Base-by-base conservation (phyloP, 2,113 vertebrate genomes). In the Xenopus borealis region DNA sequence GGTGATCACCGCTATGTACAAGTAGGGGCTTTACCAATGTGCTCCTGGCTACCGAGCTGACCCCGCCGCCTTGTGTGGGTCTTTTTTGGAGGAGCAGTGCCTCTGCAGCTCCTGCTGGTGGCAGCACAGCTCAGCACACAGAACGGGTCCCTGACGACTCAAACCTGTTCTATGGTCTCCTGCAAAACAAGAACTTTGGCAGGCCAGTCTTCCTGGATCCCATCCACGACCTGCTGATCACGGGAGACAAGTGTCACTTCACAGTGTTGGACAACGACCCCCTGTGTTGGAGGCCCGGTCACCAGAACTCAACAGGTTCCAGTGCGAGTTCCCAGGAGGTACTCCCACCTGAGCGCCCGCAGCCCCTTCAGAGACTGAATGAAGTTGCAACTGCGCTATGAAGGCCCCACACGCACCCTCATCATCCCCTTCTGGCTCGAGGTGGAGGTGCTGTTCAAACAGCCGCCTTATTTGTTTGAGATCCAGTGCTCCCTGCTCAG, bases 401-500 rank as follows among this genome's bases (percentile, higher is more conserved):
- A 98, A 86, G 92, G 94, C 1, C 92, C 88, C 6, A 94, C 85
- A 62, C 92, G 95, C 78, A 87, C 95, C 0, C 78, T 93, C 13
- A 93, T 98, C 62, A 90, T 98, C 33, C 96, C 96, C 1, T 91
- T 98, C 79, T 94, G 93, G 87, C 88, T 98, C 83, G 93, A 96
- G 78, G 94, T 98, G 81, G 93, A 96, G 78, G 95, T 98, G 33
- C 75, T 95, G 66, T 98, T 98, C 83, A 94, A 94, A 0, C 95
- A 95, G 85, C 87, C 96, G 83, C n/a, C n/a, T n/a, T n/a, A n/a
- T n/a, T n/a, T n/a, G n/a, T n/a, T n/a, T n/a, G n/a, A n/a, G n/a
- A n/a, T n/a, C n/a, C n/a, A n/a, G n/a, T n/a, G n/a, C n/a, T n/a
- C n/a, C n/a, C n/a, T n/a, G n/a, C n/a, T n/a, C n/a, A n/a, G n/a